These are phyloP conservation scores for Argya squamiceps DNA, from an alignment of 2,797 vertebrate species.

Conservation along the genomic window DNA sequence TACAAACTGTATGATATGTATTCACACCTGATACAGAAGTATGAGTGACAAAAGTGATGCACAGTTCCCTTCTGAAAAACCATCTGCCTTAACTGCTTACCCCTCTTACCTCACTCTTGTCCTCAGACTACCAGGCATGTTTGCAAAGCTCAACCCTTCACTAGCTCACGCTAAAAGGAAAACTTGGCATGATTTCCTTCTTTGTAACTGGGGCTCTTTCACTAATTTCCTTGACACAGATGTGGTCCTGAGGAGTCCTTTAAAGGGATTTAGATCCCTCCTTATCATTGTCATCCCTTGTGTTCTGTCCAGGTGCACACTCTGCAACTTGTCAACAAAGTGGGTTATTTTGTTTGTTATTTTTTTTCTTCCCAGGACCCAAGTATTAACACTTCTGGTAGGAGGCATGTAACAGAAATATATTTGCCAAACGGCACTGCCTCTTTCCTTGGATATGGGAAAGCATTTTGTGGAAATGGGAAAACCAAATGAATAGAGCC, in stretches of 20 bases:
- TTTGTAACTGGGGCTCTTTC: not conserved
- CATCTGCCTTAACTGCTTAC: not conserved
- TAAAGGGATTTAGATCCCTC: not conserved
- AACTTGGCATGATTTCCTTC: not conserved
- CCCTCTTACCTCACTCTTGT: not conserved
- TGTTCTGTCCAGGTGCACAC: not conserved
- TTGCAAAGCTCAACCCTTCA: not conserved
- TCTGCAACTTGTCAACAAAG: not conserved
- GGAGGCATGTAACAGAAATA: not conserved
- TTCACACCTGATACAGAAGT: not conserved
- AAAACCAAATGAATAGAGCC: conserved; percentile 34
- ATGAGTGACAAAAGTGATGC: not conserved
- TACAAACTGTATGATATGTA: not conserved
- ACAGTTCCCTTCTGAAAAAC: not conserved
- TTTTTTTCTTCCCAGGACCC: not conserved
- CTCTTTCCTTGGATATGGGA: not conserved
- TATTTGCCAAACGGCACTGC: not conserved
- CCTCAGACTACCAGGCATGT: not conserved
- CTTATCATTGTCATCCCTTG: not conserved
- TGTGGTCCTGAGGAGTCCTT: not conserved
- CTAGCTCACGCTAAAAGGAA: not conserved
- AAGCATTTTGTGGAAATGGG: conserved; percentile 28
- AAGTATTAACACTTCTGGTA: not conserved
- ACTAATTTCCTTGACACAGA: not conserved
- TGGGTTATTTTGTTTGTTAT: not conserved